These are phyloP conservation scores for Rhinoptilus africanus DNA, from an alignment of 2,113 vertebrate genomes.

Conservation along the genomic window DNA sequence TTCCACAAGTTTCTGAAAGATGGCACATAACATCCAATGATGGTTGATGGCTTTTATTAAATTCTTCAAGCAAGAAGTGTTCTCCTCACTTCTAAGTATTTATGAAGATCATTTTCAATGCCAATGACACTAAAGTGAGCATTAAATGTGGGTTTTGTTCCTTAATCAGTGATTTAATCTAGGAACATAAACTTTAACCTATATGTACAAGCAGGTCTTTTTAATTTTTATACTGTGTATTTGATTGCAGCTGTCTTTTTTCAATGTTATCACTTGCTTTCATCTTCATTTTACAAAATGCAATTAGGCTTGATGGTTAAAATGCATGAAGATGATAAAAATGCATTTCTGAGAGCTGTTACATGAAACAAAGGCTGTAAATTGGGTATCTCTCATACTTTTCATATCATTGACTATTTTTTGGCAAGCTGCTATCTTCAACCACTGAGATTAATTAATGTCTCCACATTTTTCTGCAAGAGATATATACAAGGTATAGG, in stretches of 20 bases:
- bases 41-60: background rate
- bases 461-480: background rate
- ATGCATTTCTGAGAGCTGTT: background rate
- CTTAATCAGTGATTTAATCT: background rate
- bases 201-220: background rate
- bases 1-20: background rate
- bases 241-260: background rate
- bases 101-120: background rate
- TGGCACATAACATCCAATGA: background rate
- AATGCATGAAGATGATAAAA: background rate
- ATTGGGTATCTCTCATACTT: background rate
- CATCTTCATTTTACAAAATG: background rate
- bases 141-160: background rate
- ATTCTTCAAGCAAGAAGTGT: background rate
- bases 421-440: background rate
- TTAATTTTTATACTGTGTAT: background rate
- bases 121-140: background rate
- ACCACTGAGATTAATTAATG: background rate
- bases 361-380: background rate
- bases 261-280: background rate
- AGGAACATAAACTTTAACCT: background rate
- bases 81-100: background rate
- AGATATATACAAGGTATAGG: background rate
- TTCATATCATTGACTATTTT: background rate
- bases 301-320: background rate